Evolutionary conservation across 2,888 invertebrate genomes (phyloP).

Genomic region (Vanessa cardui): DNA sequence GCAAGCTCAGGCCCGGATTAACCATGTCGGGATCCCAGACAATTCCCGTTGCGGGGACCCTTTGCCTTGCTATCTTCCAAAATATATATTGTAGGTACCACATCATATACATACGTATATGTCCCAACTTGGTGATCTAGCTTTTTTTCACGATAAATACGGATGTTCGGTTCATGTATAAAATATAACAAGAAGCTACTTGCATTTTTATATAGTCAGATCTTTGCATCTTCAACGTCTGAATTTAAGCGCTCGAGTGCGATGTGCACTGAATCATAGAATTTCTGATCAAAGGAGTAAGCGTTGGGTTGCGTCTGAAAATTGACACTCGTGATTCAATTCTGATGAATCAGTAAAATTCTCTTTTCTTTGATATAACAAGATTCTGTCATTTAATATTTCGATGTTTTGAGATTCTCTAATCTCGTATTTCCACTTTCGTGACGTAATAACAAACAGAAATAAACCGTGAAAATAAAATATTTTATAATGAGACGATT

Average conservation of each 20-base stretch:
- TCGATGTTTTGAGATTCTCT: neutral
- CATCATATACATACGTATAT: no score
- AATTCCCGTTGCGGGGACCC: no score
- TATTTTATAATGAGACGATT: no score
- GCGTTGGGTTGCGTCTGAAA: conserved; percentile 13
- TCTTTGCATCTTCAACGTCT: neutral
- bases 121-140: no score
- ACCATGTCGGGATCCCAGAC: no score
- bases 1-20: no score
- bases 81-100: no score
- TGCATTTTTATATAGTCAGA: neutral
- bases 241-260: conserved; percentile 15
- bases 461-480: neutral
- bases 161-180: no score
- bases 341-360: neutral
- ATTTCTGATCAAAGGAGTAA: conserved; percentile 13
- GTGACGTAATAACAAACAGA: neutral
- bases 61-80: no score
- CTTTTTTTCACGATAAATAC: no score
- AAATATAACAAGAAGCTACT: no score
- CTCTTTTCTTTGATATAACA: neutral
- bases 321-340: conserved; percentile 6
- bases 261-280: conserved; percentile 10
- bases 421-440: neutral
- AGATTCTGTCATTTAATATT: neutral